phyloP scores from a whole-genome alignment of 2,888 invertebrate genomes.

The Eupelmus urozonus region DNA sequence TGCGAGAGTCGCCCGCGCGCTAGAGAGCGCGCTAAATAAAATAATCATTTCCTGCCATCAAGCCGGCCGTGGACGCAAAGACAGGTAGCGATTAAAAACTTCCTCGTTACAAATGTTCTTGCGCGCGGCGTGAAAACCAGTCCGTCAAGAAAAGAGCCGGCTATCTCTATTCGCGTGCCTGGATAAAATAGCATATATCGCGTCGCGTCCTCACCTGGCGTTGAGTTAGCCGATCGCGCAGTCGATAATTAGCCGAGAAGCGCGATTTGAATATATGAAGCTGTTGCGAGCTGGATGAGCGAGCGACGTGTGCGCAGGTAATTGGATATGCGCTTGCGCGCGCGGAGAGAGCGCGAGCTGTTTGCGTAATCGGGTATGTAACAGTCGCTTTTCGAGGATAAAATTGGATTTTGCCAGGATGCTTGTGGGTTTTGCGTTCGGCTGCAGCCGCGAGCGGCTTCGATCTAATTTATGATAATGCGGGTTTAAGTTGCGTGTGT shows the following conservation, averaged over 20 bases:
- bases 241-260: conserved; percentile 34
- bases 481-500: too few relatives aligned
- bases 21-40: conserved; percentile 3
- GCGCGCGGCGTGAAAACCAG: not conserved
- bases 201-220: too few relatives aligned
- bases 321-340: not conserved
- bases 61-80: not conserved
- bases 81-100: conserved; percentile 34
- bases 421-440: not conserved
- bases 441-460: too few relatives aligned
- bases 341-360: not conserved
- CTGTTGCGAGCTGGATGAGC: not conserved
- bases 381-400: too few relatives aligned
- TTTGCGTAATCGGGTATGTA: conserved; percentile 23
- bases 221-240: too few relatives aligned
- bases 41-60: conserved; percentile 38
- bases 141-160: too few relatives aligned
- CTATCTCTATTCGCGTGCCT: too few relatives aligned
- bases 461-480: not conserved
- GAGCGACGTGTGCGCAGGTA: conserved; percentile 1
- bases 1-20: too few relatives aligned
- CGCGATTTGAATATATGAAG: not conserved
- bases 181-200: too few relatives aligned
- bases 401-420: too few relatives aligned
- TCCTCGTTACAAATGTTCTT: conserved; percentile 47